These are phyloP conservation scores for Agapostemon virescens DNA, from an alignment of 2,888 invertebrate genomes.

Conservation along the genomic window DNA sequence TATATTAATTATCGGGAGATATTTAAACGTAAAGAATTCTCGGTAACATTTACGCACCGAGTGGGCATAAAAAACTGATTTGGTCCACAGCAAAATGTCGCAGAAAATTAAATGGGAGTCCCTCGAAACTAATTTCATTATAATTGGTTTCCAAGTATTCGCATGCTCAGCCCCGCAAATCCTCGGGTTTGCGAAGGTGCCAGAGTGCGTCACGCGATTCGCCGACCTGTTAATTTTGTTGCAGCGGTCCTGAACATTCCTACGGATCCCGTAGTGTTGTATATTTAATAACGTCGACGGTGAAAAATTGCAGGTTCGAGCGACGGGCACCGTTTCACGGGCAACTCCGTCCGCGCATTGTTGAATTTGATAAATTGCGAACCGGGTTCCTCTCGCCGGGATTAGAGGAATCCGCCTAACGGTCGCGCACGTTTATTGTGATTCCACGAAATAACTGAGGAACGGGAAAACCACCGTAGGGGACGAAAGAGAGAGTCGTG, in stretches of 20 bases:
- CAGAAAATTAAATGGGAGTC: not conserved
- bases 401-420: constrained; percentile 31
- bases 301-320: constrained; percentile 19
- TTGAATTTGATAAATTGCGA: constrained; percentile 34
- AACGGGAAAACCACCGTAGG: not conserved
- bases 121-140: constrained; percentile 2
- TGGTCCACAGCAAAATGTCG: not conserved
- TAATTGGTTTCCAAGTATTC: not conserved
- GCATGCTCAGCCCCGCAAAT: not conserved
- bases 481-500: constrained; percentile 25
- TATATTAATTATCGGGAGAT: too few relatives aligned
- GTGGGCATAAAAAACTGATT: not conserved
- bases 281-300: constrained; percentile 19
- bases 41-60: not conserved
- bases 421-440: constrained; percentile 27
- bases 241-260: not conserved
- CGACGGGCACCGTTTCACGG: not conserved
- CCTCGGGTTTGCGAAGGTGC: not conserved
- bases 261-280: not conserved
- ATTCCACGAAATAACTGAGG: constrained; percentile 19
- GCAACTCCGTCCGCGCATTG: not conserved
- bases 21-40: too few relatives aligned
- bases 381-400: not conserved
- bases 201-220: not conserved
- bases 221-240: not conserved